Conservation (phyloP, 2,888 invertebrate species). For the Omphaloscelis lunosa region DNA sequence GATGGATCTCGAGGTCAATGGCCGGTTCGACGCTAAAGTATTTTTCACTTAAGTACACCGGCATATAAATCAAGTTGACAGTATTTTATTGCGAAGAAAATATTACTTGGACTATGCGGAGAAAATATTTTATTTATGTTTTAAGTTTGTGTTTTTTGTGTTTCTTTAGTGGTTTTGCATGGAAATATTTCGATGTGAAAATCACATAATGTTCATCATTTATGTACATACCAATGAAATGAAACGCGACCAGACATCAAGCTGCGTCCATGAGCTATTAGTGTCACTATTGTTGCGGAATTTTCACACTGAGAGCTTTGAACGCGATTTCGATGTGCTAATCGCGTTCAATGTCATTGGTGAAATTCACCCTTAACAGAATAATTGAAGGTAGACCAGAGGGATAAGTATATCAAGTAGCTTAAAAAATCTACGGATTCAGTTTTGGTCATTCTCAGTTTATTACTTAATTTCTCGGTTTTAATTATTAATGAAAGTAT, state of each 20-base stretch:
- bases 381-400: no score
- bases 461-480: neutral
- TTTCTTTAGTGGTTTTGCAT: slow-evolving; percentile 37
- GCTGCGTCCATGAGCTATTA: no score
- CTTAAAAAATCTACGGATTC: slow-evolving; percentile 18
- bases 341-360: neutral
- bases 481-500: neutral
- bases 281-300: neutral
- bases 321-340: neutral
- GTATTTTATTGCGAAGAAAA: slow-evolving; percentile 73
- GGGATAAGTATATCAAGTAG: neutral
- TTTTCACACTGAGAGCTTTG: neutral
- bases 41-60: slow-evolving; percentile 75
- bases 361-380: neutral
- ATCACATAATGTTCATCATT: no score
- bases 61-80: slow-evolving; percentile 83
- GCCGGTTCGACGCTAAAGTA: slow-evolving; percentile 69
- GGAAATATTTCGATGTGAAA: neutral
- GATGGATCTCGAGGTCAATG: slow-evolving; percentile 74
- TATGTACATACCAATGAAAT: no score
- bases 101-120: slow-evolving; percentile 68
- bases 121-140: slow-evolving; percentile 57
- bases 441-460: neutral
- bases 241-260: no score
- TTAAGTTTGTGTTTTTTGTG: no score